Percentiles rank a stretch among this genome's conserved stretches.
Conservation (phyloP, 2,888 invertebrate genomes). For the Trissoscelio sp. region DNA sequence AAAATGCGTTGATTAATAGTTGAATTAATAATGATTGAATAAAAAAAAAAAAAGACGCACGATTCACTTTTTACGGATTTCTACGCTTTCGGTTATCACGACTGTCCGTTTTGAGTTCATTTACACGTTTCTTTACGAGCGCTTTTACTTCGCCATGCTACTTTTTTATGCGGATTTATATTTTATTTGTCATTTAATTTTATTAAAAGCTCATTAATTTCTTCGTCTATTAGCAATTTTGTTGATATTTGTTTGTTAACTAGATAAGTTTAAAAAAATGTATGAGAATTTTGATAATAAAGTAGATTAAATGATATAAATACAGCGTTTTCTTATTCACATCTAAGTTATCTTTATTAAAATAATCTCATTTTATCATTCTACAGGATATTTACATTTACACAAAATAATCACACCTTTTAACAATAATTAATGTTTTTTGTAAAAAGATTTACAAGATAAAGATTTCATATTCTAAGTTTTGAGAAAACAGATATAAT, state of each 20-base stretch:
- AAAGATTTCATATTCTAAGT: too few relatives aligned
- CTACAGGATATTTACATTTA: too few relatives aligned
- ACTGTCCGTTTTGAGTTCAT: background rate
- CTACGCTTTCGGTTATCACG: background rate
- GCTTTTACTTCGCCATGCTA: background rate
- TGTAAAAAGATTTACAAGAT: too few relatives aligned
- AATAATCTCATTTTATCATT: too few relatives aligned
- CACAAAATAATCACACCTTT: too few relatives aligned
- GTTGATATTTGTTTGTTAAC: conserved; percentile 27
- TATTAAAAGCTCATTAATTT: background rate
- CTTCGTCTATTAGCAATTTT: conserved; percentile 9
- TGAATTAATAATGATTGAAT: background rate
- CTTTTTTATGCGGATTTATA: conserved; percentile 4
- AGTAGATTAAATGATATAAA: too few relatives aligned
- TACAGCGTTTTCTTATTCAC: too few relatives aligned
- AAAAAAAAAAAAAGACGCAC: background rate
- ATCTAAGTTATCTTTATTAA: too few relatives aligned
- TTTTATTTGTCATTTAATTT: background rate
- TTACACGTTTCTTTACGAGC: background rate
- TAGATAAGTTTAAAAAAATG: conserved; percentile 28
- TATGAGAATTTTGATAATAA: conserved; percentile 38
- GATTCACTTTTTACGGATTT: conserved; percentile 8
- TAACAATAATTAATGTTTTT: too few relatives aligned
- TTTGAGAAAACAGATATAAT: too few relatives aligned
- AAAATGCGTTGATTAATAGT: background rate